These are phyloP conservation scores for Pilophorus perplexus DNA, from an alignment of 2,888 invertebrate genomes.

Conservation along the genomic window DNA sequence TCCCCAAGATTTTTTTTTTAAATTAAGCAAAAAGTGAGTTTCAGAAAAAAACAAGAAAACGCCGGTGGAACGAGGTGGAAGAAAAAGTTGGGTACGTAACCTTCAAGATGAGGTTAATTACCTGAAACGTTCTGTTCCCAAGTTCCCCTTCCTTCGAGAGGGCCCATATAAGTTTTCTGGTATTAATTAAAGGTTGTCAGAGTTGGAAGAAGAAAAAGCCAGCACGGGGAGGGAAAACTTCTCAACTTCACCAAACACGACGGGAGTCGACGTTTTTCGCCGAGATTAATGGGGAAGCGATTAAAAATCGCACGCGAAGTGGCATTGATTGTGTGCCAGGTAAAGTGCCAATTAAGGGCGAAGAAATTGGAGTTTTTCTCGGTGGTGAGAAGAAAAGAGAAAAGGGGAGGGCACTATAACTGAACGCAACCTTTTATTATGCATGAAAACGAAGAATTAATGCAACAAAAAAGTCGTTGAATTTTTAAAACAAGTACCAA, in stretches of 20 bases:
- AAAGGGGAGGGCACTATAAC: too few relatives aligned
- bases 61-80: not conserved
- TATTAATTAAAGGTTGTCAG: conserved; percentile 33
- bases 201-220: not conserved
- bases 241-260: not conserved
- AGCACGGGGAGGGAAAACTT: not conserved
- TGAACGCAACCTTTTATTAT: too few relatives aligned
- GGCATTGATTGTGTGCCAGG: too few relatives aligned
- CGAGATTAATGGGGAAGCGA: conserved; percentile 2
- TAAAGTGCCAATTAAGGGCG: too few relatives aligned
- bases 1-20: too few relatives aligned
- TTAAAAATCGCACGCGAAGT: conserved; percentile 10
- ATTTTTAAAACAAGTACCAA: too few relatives aligned
- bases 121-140: not conserved
- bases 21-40: not conserved
- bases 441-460: too few relatives aligned
- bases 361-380: too few relatives aligned
- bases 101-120: not conserved
- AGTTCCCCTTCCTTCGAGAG: conserved; percentile 6
- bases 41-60: not conserved
- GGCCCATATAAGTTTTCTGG: conserved; percentile 32
- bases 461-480: too few relatives aligned
- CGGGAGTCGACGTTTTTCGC: conserved; percentile 6
- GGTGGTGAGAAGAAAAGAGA: too few relatives aligned
- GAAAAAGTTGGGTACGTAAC: not conserved